A percentile compares a stretch with the other conserved stretches of the same genome.
phyloP scores from a whole-genome alignment of 2,113 vertebrate genomes.

The Phalacrocorax aristotelis region DNA sequence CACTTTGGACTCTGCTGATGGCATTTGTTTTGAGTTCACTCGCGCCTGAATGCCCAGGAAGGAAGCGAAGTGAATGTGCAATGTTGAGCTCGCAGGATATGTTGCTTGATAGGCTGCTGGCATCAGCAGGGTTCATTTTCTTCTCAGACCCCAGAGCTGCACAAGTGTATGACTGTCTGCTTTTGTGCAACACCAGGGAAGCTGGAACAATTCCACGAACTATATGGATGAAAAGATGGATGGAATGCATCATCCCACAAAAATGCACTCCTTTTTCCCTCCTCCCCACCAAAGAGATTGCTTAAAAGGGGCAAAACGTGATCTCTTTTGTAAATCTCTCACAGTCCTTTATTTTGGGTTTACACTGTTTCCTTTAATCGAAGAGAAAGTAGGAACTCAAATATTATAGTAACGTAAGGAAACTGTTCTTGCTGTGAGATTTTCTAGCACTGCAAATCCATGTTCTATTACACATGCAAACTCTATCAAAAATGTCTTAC shows the following conservation, averaged over 20 bases:
- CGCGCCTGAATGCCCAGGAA: conserved; percentile 44
- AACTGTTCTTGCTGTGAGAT: background rate
- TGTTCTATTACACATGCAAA: background rate
- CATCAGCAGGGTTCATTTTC: conserved; percentile 45
- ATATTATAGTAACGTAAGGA: background rate
- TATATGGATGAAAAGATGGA: conserved; percentile 53
- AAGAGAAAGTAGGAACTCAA: conserved; percentile 23
- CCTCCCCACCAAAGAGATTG: background rate
- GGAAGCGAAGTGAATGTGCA: conserved; percentile 56
- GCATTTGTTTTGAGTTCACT: conserved; percentile 51
- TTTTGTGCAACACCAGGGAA: conserved; percentile 50
- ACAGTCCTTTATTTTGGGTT: conserved; percentile 9
- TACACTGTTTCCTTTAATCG: background rate
- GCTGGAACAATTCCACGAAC: conserved; percentile 53
- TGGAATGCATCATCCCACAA: conserved; percentile 45
- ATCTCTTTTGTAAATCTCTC: conserved; percentile 21
- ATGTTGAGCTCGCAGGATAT: conserved; percentile 46
- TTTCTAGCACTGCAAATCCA: background rate
- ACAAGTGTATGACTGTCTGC: conserved; percentile 58
- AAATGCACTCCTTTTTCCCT: conserved; percentile 12
- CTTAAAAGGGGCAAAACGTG: background rate
- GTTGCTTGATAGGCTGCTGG: conserved; percentile 46
- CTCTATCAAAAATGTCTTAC: background rate
- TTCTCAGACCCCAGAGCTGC: conserved; percentile 33
- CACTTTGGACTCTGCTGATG: background rate